Evolutionary conservation across 2,797 vertebrate genomes (phyloP), one percentile per base, ranked within the genome.

Genomic region (Babyrousa celebensis): DNA sequence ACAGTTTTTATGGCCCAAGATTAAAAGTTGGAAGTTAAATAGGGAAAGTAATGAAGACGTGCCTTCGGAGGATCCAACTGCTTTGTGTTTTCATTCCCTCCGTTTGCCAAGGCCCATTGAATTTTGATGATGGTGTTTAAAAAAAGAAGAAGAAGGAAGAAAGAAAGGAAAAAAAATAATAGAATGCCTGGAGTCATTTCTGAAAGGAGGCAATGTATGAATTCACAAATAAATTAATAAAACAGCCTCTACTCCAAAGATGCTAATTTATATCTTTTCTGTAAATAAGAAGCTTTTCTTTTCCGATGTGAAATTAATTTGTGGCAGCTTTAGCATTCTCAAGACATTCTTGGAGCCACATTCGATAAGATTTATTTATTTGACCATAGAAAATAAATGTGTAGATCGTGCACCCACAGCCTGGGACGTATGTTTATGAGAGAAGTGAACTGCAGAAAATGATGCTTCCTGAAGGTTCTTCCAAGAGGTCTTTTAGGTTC

Each of bases 1-100:
- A 95, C 91, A 82, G 89, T 93, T 97, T 97, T 98, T 97, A 98
- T 70, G 91, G 83, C 96, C 85, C 56, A 52, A 96, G 96, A 97
- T 97, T 96, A 97, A 98, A 97, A 98, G 97, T 96, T 97, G 95
- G 97, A 56, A 97, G 95, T 97, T 96, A 97, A 96, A 96, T 96
- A 97, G 94, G 96, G 95, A 97, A 97, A 92, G 94, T 97, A 97
- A 96, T 96, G 97, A 96, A 91, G 96, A 82, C 54, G 58, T n/a
- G 65, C 86, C 94, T 97, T 97, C 20, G 70, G 94, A 92, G 70
- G 60, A 48, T 97, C 70, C 54, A 87, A 1, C 85, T 32, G 88
- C 91, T 94, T 92, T 97, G 96, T 97, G 74, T 97, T 97, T 97
- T 93, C 56, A 36, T 93, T 89, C 82, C 78, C 78, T 78, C 85